Evolutionary conservation across 2,888 invertebrate genomes (phyloP), one percentile per base, ranked within the genome.

Genomic region (Sinodicranocentrus sp.): DNA sequence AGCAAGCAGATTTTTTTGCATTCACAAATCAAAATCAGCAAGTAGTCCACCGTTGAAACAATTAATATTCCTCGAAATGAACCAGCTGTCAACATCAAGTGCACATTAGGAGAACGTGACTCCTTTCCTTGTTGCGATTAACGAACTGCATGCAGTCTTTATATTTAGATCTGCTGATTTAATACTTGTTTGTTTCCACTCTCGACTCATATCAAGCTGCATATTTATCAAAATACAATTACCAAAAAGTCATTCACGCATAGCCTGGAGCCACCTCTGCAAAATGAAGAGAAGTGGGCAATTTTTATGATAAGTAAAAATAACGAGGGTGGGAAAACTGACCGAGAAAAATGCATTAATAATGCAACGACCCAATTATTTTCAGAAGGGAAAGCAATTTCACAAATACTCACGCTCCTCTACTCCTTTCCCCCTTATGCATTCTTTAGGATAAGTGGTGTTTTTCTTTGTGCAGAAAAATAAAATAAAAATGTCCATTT

Each of bases 291-390:
- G 33, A 5, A 15, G 15, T 17, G 15, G 15, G 33, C 33, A n/a
- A n/a, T 10, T 48, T 48, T 48, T 10, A 10, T 3, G 48, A 48
- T 10, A 15, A 57, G 17, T 5, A 21, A 57, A 57, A 5, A 19
- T 52, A 19, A n/a, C n/a, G n/a, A n/a, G 54, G 15, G 19, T 13
- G 17, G 28, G 59, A 28, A 44, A 23, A 73, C 6, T 39, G 59
- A 61, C 61, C 57, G 19, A 68, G 28, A 59, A 73, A 72, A 68
- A 26, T 75, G 68, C 68, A 70, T 82, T 75, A 75, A 70, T 82
- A 70, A 70, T 82, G 75, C 82, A 82, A 39, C 61, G 25, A 63
- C 70, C 75, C 75, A 75, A 76, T 82, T 82, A 82, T 73, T 72
- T n/a, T n/a, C n/a, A n/a, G n/a, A 33, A 33, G 5, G 5, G 33